Percentiles rank a stretch among this genome's conserved stretches.
Conservation (phyloP, 2,888 invertebrate species). For the Caenorhabditis sp. region DNA sequence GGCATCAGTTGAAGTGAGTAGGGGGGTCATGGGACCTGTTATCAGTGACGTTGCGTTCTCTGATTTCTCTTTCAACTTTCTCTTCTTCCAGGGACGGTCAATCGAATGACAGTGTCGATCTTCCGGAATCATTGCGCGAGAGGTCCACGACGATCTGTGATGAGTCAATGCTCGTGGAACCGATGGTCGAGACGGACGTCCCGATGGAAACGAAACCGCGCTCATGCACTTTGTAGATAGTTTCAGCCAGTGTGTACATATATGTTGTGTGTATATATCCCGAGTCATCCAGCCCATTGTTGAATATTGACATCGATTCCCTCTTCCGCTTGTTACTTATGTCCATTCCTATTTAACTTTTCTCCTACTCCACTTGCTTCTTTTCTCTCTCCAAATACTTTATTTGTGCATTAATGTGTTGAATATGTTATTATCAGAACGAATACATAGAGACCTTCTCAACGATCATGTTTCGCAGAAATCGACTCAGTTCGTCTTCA, state of each 20-base stretch:
- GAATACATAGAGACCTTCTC: conserved; percentile 54
- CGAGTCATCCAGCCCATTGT: conserved; percentile 31
- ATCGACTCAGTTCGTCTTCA: too few species aligned
- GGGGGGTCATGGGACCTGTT: conserved; percentile 49
- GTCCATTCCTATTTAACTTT: too few species aligned
- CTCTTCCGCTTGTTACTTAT: conserved; percentile 41
- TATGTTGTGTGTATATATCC: conserved; percentile 35
- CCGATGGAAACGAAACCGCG: conserved; percentile 61
- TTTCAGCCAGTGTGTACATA: conserved; percentile 15
- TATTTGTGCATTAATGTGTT: conserved; percentile 47
- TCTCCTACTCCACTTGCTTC: too few species aligned
- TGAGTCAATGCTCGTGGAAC: conserved; percentile 54
- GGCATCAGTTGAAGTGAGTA: conserved; percentile 69
- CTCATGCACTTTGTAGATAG: conserved; percentile 60
- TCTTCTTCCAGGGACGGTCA: conserved; percentile 36
- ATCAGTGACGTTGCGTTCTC: conserved; percentile 34
- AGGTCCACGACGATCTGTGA: conserved; percentile 61
- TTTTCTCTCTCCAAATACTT: conserved; percentile 39
- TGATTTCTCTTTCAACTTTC: neutral
- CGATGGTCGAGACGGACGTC: conserved; percentile 49
- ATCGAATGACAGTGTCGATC: conserved; percentile 25
- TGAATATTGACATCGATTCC: conserved; percentile 10
- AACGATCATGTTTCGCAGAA: conserved; percentile 13
- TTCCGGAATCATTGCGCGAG: conserved; percentile 43
- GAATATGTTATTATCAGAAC: conserved; percentile 32